Evolutionary conservation across 53 echinoderm and acorn worm species (phyloP).

Genomic region (Temnopleurus reevesii): DNA sequence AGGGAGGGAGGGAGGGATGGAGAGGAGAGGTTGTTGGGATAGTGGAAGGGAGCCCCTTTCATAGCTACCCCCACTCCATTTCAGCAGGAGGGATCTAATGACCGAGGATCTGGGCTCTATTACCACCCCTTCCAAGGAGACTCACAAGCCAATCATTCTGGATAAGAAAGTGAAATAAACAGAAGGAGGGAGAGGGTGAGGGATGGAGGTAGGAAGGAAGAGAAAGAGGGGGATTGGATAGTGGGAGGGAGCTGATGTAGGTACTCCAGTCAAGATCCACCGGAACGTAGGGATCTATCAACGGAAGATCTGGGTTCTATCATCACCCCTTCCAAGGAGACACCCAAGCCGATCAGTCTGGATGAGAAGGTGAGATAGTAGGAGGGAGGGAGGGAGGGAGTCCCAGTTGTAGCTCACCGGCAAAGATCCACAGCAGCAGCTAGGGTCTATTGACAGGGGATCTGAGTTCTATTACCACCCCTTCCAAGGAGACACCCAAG

Average conservation of each 20-base stretch:
- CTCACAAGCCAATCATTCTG: conserved; percentile 82
- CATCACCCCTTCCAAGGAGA: conserved; percentile 74
- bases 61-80: conserved; percentile 45
- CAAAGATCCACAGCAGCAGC: conserved; percentile 76
- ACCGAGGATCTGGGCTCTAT: conserved; percentile 68
- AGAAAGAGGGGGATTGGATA: not conserved
- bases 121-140: conserved; percentile 71
- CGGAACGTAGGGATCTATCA: conserved; percentile 85
- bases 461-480: conserved; percentile 69
- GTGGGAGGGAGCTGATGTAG: conserved; percentile 48
- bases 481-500: conserved; percentile 78
- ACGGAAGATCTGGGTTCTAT: conserved; percentile 71
- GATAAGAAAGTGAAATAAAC: conserved; percentile 77
- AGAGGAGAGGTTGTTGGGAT: not conserved
- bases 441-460: conserved; percentile 79
- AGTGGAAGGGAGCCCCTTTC: conserved; percentile 55
- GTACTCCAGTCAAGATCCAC: conserved; percentile 58
- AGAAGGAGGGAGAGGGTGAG: not conserved
- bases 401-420: conserved; percentile 66
- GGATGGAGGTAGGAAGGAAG: too few relatives aligned
- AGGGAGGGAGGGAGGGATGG: not conserved
- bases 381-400: conserved; percentile 57
- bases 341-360: conserved; percentile 86
- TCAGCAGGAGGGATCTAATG: conserved; percentile 75
- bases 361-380: conserved; percentile 86